A percentile compares a stretch with the other conserved stretches of the same genome.
Evolutionary conservation across 2,888 invertebrate species (phyloP).

Genomic region (Augiades crinisus): DNA sequence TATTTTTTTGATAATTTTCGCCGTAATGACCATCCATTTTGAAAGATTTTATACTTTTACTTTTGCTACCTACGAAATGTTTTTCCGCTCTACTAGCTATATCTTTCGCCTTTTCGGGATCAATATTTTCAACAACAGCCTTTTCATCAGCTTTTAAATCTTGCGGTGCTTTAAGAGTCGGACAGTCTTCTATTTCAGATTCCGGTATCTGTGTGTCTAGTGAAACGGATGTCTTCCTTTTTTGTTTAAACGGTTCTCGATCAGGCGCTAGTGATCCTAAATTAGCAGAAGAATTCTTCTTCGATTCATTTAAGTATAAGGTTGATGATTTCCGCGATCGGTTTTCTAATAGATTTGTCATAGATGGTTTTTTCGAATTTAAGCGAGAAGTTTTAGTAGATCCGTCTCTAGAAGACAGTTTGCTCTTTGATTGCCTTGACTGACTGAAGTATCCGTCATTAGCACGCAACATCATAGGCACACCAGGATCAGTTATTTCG

Average conservation of each 20-base stretch:
- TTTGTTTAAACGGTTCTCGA: conserved; percentile 58
- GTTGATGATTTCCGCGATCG: conserved; percentile 72
- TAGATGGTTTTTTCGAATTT: conserved; percentile 70
- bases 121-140: conserved; percentile 62
- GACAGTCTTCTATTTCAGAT: conserved; percentile 77
- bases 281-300: conserved; percentile 68
- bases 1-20: conserved; percentile 65
- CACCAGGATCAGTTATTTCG: conserved; percentile 84
- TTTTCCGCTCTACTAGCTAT: conserved; percentile 65
- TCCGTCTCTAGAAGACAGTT: conserved; percentile 63
- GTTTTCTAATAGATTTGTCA: conserved; percentile 70
- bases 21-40: conserved; percentile 68
- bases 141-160: conserved; percentile 78
- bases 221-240: conserved; percentile 65
- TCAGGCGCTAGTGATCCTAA: conserved; percentile 59
- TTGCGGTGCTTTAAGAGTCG: conserved; percentile 73
- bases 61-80: conserved; percentile 59
- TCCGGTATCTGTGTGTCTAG: conserved; percentile 66
- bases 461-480: conserved; percentile 84
- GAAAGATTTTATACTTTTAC: conserved; percentile 64
- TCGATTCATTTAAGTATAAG: conserved; percentile 73
- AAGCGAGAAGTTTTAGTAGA: conserved; percentile 70
- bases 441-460: conserved; percentile 84
- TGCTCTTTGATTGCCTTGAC: conserved; percentile 67
- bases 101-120: conserved; percentile 61